These are phyloP conservation scores for Probosciger aterrimus DNA, from an alignment of 2,113 vertebrate genomes.

Conservation along the genomic window DNA sequence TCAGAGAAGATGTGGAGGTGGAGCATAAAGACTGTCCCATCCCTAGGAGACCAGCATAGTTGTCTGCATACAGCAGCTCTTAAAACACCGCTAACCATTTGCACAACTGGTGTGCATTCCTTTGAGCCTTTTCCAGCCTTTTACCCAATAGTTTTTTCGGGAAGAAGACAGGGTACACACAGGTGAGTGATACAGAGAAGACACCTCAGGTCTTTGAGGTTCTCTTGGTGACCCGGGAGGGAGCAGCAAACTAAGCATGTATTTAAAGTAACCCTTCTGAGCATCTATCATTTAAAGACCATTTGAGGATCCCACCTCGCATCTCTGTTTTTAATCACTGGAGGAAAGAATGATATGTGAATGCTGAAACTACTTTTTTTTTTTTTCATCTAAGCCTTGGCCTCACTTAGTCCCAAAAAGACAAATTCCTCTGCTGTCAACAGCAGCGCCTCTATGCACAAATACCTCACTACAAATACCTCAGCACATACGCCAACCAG, in stretches of 20 bases:
- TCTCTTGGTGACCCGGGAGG: not conserved
- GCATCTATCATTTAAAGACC: not conserved
- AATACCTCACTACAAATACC: not conserved
- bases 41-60: not conserved
- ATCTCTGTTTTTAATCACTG: not conserved
- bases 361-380: accelerated
- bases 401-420: not conserved
- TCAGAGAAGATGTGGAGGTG: not conserved
- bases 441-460: not conserved
- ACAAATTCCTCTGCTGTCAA: not conserved
- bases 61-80: not conserved
- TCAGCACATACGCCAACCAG: not conserved
- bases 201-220: not conserved
- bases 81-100: not conserved
- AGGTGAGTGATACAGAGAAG: not conserved
- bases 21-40: not conserved
- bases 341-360: not conserved
- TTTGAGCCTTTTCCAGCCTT: not conserved
- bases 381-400: not conserved
- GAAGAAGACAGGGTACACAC: not conserved
- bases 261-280: not conserved
- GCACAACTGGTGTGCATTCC: not conserved
- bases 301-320: not conserved
- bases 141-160: not conserved
- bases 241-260: not conserved